Percentiles rank a stretch among this genome's conserved stretches.
Evolutionary conservation across 2,797 vertebrate genomes (phyloP).

Genomic region (Euphonia xanthogaster): DNA sequence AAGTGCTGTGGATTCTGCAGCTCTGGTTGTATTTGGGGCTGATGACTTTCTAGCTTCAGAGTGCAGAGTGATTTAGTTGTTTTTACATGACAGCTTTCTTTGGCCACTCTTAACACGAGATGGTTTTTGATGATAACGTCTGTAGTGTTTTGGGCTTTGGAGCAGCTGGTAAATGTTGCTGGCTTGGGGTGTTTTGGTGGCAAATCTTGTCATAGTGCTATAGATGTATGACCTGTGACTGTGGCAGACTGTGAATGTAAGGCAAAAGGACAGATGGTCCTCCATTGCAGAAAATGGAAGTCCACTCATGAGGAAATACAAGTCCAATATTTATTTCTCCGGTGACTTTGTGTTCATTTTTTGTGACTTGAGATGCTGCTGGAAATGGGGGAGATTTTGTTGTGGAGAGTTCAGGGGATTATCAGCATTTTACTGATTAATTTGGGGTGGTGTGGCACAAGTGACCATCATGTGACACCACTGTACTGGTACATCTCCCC

Average conservation of each 20-base stretch:
- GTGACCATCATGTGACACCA: not conserved
- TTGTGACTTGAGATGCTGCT: not conserved
- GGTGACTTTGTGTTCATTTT: not conserved
- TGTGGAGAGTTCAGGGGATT: not conserved
- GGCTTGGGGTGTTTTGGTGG: not conserved
- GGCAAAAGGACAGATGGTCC: not conserved
- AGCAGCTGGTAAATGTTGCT: not conserved
- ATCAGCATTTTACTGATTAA: not conserved
- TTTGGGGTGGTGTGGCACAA: rapidly evolving
- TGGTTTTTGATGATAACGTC: not conserved
- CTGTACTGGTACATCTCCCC: not conserved
- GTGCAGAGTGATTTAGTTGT: not conserved
- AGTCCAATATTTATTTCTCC: not conserved
- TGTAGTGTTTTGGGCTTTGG: not conserved
- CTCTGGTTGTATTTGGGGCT: not conserved
- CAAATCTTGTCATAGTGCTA: not conserved
- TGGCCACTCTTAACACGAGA: rapidly evolving
- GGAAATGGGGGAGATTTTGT: not conserved
- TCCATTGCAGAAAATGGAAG: not conserved
- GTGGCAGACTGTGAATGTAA: not conserved
- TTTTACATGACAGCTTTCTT: not conserved
- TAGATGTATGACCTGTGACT: not conserved
- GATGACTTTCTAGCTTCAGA: not conserved
- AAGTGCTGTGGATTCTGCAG: not conserved
- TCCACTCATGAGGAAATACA: not conserved